These are phyloP conservation scores for Pandemis heparana DNA, from an alignment of 2,888 invertebrate species.

Conservation along the genomic window DNA sequence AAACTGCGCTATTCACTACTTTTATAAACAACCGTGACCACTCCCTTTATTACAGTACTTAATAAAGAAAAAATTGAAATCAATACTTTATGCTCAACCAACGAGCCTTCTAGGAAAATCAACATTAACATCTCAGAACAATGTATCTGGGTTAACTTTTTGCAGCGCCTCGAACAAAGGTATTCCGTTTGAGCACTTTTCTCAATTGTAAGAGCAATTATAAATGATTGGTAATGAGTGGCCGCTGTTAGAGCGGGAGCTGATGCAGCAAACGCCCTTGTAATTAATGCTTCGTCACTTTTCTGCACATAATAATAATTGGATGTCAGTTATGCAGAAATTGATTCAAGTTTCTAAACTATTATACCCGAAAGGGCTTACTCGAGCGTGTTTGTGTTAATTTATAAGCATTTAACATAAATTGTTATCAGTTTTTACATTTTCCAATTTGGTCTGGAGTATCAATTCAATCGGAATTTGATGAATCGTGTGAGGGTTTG, in stretches of 20 bases:
- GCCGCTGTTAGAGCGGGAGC: not conserved
- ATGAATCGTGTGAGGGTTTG: not conserved
- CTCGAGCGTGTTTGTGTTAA: not conserved
- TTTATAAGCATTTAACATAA: not conserved
- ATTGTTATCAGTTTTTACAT: not conserved
- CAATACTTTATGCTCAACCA: not conserved
- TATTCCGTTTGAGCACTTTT: conserved; percentile 1
- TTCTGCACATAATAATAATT: too few species aligned
- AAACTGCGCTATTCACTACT: too few species aligned
- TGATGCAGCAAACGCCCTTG: not conserved
- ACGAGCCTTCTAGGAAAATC: conserved; percentile 13
- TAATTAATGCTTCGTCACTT: too few species aligned
- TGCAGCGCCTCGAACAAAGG: conserved; percentile 9
- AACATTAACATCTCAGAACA: not conserved
- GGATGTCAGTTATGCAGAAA: too few species aligned
- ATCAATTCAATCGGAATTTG: not conserved
- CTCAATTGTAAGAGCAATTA: conserved; percentile 16
- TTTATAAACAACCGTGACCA: not conserved
- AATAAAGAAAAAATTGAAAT: conserved; percentile 2
- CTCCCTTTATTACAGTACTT: not conserved
- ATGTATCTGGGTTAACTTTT: conserved; percentile 21
- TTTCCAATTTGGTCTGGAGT: not conserved
- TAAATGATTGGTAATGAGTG: conserved; percentile 15
- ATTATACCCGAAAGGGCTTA: not conserved
- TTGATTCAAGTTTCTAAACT: not conserved